A percentile compares a stretch with the other conserved stretches of the same genome.
Evolutionary conservation across 2,888 invertebrate genomes (phyloP).

Genomic region (Metacarcinus magister): DNA sequence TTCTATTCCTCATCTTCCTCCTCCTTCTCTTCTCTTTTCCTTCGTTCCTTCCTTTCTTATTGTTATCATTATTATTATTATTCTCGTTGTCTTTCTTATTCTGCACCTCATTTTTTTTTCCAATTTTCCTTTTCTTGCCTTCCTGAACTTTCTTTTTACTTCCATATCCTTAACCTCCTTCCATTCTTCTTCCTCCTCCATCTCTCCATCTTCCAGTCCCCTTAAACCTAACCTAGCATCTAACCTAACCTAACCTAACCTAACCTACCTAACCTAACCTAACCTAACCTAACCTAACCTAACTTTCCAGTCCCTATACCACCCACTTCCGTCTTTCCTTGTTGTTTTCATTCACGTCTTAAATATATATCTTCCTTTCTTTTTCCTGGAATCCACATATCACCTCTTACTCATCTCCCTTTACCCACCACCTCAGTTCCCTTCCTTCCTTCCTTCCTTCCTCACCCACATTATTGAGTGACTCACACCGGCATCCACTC

Average conservation of each 20-base stretch:
- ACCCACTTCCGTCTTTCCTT: background rate
- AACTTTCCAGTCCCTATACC: background rate
- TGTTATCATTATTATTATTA: background rate
- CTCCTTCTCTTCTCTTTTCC: background rate
- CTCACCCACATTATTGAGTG: background rate
- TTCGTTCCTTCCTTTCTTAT: background rate
- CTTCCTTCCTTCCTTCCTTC: background rate
- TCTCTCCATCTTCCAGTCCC: background rate
- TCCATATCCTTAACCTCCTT: background rate
- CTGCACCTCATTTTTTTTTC: background rate
- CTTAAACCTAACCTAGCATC: too few relatives aligned
- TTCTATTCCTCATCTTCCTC: background rate
- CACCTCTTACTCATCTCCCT: background rate
- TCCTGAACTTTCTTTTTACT: background rate
- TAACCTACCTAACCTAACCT: too few relatives aligned
- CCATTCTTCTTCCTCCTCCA: background rate
- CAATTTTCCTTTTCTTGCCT: background rate
- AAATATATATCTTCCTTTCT: background rate
- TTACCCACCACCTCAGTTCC: background rate
- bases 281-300: too few relatives aligned
- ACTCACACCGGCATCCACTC: background rate
- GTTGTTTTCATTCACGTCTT: background rate
- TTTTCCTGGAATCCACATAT: background rate
- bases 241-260: too few relatives aligned
- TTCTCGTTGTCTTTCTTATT: background rate